Evolutionary conservation across 2,113 vertebrate species (phyloP).

Genomic region (pig (Sus scrofa)): T2T-Sscrofa CM000814.6:66768001-66768500

Average conservation of each 20-base stretch:
- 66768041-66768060: background rate
- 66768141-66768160: background rate
- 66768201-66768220: background rate
- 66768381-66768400: background rate
- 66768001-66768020: background rate
- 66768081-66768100: background rate
- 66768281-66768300: background rate
- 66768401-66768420: rapidly evolving
- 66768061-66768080: background rate
- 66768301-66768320: background rate
- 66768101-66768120: background rate
- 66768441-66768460: conserved; percentile 92
- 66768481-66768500: conserved; percentile 95
- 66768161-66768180: background rate
- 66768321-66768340: background rate
- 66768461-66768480: conserved; percentile 90
- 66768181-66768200: background rate
- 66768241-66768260: background rate
- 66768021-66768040: rapidly evolving
- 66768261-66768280: background rate
- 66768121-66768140: background rate
- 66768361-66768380: background rate
- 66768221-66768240: background rate
- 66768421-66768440: conserved; percentile 88
- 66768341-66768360: background rate